A percentile compares a stretch with the other conserved stretches of the same genome.
These are phyloP conservation scores for Bombyx huttoni DNA, from an alignment of 2,888 invertebrate species.

Conservation along the genomic window DNA sequence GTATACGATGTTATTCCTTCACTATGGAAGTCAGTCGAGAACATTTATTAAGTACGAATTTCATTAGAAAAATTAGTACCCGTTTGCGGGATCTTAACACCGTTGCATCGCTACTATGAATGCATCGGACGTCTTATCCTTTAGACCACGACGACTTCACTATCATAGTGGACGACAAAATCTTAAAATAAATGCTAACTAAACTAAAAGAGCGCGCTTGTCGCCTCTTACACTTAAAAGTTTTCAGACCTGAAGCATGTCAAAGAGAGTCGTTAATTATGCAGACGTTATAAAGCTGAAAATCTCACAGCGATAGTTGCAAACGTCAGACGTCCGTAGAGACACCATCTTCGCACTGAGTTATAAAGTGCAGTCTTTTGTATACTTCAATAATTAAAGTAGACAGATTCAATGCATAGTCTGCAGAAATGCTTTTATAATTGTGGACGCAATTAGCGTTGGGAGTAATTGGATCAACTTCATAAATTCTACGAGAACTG, in stretches of 20 bases:
- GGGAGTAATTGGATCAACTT: not conserved
- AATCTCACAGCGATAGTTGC: too few species aligned
- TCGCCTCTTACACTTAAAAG: not conserved
- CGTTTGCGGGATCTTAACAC: too few species aligned
- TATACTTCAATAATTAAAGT: not conserved
- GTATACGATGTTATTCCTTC: too few species aligned
- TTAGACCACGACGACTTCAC: too few species aligned
- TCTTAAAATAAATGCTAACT: too few species aligned
- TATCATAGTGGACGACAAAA: too few species aligned
- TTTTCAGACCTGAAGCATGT: not conserved
- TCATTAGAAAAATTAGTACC: too few species aligned
- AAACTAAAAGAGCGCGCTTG: not conserved
- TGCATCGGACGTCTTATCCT: too few species aligned
- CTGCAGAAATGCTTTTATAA: not conserved
- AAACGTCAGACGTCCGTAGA: too few species aligned
- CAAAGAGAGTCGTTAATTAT: not conserved
- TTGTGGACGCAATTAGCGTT: not conserved
- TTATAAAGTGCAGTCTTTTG: not conserved
- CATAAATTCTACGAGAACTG: not conserved
- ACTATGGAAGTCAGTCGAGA: too few species aligned
- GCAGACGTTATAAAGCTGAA: not conserved
- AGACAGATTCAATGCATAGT: not conserved
- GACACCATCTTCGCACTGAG: not conserved
- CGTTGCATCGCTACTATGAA: too few species aligned
- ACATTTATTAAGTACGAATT: too few species aligned